A percentile compares a stretch with the other conserved stretches of the same genome.
phyloP scores from a whole-genome alignment of 2,113 vertebrate species.

The Apistogramma diplotaenia region DNA sequence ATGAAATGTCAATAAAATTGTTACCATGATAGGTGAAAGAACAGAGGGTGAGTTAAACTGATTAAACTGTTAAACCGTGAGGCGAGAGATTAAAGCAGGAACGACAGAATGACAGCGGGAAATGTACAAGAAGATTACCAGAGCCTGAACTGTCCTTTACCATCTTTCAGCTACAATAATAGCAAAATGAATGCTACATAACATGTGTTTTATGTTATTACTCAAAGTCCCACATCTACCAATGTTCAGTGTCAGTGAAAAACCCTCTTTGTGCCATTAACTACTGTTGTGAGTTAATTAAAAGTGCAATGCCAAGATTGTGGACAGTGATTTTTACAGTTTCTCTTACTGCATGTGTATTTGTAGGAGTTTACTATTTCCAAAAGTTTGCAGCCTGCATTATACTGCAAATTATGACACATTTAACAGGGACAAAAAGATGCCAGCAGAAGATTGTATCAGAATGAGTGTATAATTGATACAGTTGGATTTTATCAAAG shows the following conservation, averaged over 20 bases:
- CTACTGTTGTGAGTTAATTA: not conserved
- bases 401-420: not conserved
- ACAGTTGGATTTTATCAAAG: not conserved
- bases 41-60: not conserved
- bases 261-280: not conserved
- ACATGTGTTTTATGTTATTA: not conserved
- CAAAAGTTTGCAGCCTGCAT: not conserved
- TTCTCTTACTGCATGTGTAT: not conserved
- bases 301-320: too few relatives aligned
- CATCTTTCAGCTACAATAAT: not conserved
- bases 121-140: not conserved
- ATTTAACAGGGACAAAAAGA: not conserved
- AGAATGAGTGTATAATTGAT: not conserved
- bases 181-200: not conserved
- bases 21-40: not conserved
- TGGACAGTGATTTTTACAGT: not conserved
- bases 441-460: not conserved
- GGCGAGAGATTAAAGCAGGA: not conserved
- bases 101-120: not conserved
- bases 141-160: not conserved
- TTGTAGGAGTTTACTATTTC: not conserved
- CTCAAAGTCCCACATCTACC: not conserved
- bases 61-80: not conserved
- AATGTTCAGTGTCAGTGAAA: not conserved
- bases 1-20: not conserved